These are phyloP conservation scores for Empis livida DNA, from an alignment of 2,888 invertebrate species.

Conservation along the genomic window DNA sequence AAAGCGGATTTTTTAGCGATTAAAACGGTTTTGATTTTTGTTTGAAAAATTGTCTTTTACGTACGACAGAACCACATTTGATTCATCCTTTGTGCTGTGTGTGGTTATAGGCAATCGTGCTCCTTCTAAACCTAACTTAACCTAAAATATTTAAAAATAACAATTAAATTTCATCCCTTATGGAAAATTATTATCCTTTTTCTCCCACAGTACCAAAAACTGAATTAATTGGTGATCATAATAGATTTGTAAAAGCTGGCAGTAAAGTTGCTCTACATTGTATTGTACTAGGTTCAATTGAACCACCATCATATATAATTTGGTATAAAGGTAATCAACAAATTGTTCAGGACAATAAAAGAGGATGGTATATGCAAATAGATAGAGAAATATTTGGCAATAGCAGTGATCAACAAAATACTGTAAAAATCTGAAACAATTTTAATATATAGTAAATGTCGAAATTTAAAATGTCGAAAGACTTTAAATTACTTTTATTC, in stretches of 20 bases:
- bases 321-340: conserved; percentile 61
- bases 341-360: conserved; percentile 28
- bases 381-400: conserved; percentile 31
- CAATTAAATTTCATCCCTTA: no score
- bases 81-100: no score
- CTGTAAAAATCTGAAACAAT: conserved; percentile 22
- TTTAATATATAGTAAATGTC: not conserved
- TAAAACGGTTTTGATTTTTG: no score
- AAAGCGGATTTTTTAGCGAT: no score
- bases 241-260: conserved; percentile 81
- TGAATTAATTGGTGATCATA: conserved; percentile 76
- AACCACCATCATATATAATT: conserved; percentile 84
- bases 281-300: conserved; percentile 77
- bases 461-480: no score
- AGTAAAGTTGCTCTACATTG: conserved; percentile 79
- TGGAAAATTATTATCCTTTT: no score
- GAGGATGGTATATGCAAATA: conserved; percentile 33
- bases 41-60: no score
- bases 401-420: conserved; percentile 30
- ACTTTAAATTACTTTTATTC: no score
- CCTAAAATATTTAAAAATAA: no score
- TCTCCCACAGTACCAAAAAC: conserved; percentile 74
- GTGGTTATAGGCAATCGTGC: no score
- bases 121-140: no score
- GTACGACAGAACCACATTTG: no score